Conservation (phyloP, 2,113 vertebrate species). For the Thunnus maccoyii region DNA sequence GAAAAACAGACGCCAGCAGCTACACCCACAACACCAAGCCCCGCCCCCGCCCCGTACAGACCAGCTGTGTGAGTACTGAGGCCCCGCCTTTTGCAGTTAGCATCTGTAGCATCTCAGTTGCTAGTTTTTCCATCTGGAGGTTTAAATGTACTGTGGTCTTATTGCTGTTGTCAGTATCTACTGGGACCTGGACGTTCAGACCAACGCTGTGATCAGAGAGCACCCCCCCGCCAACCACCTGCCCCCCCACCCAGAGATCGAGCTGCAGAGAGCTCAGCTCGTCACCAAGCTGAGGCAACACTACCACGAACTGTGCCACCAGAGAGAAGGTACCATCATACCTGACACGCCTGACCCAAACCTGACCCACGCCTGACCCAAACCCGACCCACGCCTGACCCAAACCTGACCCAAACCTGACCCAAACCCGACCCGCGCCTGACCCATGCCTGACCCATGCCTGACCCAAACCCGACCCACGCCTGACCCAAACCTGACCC, state of each 20-base stretch:
- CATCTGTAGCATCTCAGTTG: not conserved
- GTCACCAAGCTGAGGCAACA: conserved; percentile 95
- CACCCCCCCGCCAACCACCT: conserved; percentile 86
- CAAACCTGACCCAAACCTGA: too few species aligned
- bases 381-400: too few species aligned
- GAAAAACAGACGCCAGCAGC: conserved; percentile 86
- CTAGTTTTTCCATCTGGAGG: too few species aligned
- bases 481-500: too few species aligned
- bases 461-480: too few species aligned
- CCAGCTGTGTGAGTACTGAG: conserved; percentile 90
- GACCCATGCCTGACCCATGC: too few species aligned
- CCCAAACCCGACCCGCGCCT: too few species aligned
- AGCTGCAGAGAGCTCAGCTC: conserved; percentile 94
- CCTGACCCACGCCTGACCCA: too few species aligned
- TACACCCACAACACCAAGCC: conserved; percentile 66
- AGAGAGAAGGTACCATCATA: conserved; percentile 80
- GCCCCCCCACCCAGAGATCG: conserved; percentile 94
- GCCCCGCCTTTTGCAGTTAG: not conserved
- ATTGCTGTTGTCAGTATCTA: conserved; percentile 53
- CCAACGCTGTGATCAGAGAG: conserved; percentile 94
- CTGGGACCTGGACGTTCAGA: conserved; percentile 98
- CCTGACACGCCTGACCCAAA: too few species aligned
- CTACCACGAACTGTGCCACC: conserved; percentile 96
- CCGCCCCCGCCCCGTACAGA: conserved; percentile 77
- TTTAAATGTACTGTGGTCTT: too few species aligned